Base-by-base conservation (phyloP, 1,140 invertebrate genomes). In the Drosophila tropicalis region DNA sequence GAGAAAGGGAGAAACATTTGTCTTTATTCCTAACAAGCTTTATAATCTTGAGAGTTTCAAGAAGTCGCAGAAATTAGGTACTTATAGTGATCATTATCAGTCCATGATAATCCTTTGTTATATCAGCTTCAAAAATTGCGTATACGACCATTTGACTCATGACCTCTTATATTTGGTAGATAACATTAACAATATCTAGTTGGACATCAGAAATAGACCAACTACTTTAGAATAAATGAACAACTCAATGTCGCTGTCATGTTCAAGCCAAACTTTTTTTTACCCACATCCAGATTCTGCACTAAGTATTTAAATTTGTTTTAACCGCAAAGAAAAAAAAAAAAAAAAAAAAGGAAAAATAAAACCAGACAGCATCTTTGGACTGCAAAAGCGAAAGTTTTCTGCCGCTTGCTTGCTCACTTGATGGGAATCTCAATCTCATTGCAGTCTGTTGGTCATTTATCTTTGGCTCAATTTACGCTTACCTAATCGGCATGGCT, bases 381-480 rank as follows among this genome's bases (percentile, higher is more conserved):
- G 51, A 7, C 29, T 61, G 62, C 56, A 66, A 86, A 86, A 86
- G 82, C 82, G 82, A 86, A 86, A 86, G 82, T 86, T 81, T 75
- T 51, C 44, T 12, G 70, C 67, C 51, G 54, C 71, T 79, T 66
- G 62, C 55, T 61, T 41, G 39, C 67, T 29, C 29, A 29, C 29
- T 29, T 29, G 76, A 72, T 87, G 83, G 84, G 84, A 89, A 87
- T 86, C 83, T 83, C 79, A 87, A 69, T 74, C 80, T 56, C 40
- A 63, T 68, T 63, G 61, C 73, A 75, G 68, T 72, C 79, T 79
- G 17, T 51, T 51, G 79, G 76, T 75, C 76, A 80, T 86, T 86
- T 86, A 86, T 86, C 83, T 82, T 67, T 71, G 71, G 62, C 66
- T 87, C 76, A 86, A 86, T 87, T 86, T 87, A 69, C 76, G 79